phyloP scores from a whole-genome alignment of 2,113 vertebrate species.

The Gymnogyps californianus region DNA sequence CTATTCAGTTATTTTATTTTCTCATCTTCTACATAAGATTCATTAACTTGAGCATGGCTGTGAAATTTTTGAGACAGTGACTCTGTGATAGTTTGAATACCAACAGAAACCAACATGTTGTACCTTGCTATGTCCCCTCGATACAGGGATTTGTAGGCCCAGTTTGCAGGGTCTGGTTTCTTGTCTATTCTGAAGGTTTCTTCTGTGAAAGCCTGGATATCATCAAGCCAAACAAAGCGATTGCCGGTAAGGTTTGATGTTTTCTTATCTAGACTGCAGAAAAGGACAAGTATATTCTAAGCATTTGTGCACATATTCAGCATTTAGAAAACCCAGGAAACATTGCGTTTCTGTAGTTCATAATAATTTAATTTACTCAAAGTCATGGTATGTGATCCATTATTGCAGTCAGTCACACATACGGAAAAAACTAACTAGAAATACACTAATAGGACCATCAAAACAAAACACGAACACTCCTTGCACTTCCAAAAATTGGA shows the following conservation, averaged over 20 bases:
- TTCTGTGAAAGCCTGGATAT: conserved; percentile 69
- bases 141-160: conserved; percentile 95
- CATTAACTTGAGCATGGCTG: no score
- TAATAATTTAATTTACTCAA: neutral
- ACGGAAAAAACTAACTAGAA: neutral
- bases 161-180: conserved; percentile 89
- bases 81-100: neutral
- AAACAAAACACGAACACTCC: neutral
- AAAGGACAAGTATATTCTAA: neutral
- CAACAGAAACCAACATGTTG: fast-evolving
- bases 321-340: neutral
- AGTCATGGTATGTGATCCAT: neutral
- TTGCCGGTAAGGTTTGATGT: neutral
- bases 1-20: neutral
- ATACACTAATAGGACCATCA: neutral
- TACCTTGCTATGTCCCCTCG: conserved; percentile 91
- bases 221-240: conserved; percentile 86
- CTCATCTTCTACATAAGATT: neutral
- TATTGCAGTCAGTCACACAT: neutral
- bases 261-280: conserved; percentile 56
- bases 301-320: neutral
- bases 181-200: conserved; percentile 85
- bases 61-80: neutral
- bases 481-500: neutral
- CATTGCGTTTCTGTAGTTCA: neutral